Base-by-base conservation (phyloP, 2,113 vertebrate genomes). In the Colius striatus region DNA sequence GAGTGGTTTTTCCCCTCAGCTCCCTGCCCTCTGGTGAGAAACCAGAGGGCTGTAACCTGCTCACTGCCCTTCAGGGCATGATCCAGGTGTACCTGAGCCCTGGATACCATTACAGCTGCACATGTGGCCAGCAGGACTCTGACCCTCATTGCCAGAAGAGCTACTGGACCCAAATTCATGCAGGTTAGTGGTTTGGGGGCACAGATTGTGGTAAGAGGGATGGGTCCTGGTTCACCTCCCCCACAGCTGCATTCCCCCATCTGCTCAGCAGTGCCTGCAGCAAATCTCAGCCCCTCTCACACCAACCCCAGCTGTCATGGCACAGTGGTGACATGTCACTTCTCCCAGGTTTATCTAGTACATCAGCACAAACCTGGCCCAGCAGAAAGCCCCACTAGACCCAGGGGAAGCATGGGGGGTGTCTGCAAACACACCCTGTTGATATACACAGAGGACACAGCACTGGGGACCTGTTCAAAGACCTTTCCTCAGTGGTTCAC, bases 91-190 rank as follows among this genome's bases (percentile, higher is more conserved):
- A 25, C 8, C 5, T 10, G 8, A 29, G n/a, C 29, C 87, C 50
- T 54, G 70, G 51, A 21, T 21, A 22, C 21, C 2, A 2, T 20
- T 26, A 34, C 8, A 82, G 50, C 63, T 6, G 11, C 19, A n/a
- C 54, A 2, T 0, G 0, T 5, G 20, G 30, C 48, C 60, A 41
- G 70, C 4, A 12, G 5, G 4, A 30, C 36, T 41, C 48, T 11
- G n/a, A 13, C 17, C 10, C 41, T 43, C 51, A 50, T 13, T 5
- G 27, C 25, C 18, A 89, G 47, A 32, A 68, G n/a, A 65, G 50
- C 62, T 63, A 5, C 18, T 7, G 60, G 8, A 19, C 50, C 29
- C 54, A n/a, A 0, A 65, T 67, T 41, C 22, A 47, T 3, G 34
- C 67, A 76, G 45, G 3, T n/a, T 19, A 27, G 18, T 15, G 30